Evolutionary conservation across 2,113 vertebrate species (phyloP).

Genomic region (Nipponia nippon): DNA sequence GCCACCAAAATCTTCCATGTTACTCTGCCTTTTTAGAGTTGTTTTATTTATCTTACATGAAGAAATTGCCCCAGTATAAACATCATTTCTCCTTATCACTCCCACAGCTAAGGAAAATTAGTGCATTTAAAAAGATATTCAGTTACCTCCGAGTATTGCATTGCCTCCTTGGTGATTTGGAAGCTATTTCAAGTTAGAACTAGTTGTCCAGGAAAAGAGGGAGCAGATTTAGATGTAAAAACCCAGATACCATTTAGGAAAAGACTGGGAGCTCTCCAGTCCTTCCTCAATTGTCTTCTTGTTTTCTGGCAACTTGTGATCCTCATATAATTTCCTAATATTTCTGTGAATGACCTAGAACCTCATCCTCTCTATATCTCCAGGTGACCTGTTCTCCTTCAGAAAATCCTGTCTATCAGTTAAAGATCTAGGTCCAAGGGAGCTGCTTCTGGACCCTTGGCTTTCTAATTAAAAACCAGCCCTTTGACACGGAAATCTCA

Average conservation of each 20-base stretch:
- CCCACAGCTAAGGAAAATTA: not conserved
- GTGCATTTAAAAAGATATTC: not conserved
- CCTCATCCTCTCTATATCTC: not conserved
- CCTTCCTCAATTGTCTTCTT: not conserved
- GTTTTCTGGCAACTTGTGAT: not conserved
- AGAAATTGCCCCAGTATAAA: not conserved
- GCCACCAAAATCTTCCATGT: not conserved
- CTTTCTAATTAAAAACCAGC: not conserved
- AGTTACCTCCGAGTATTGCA: not conserved
- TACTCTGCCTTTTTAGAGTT: not conserved
- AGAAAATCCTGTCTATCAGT: not conserved
- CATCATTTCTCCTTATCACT: not conserved
- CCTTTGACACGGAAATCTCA: not conserved
- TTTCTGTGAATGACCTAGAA: not conserved
- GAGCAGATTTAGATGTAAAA: not conserved
- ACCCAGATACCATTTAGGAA: not conserved
- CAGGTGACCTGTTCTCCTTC: not conserved
- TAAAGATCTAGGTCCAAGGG: not conserved
- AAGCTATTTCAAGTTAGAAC: not conserved
- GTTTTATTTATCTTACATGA: not conserved
- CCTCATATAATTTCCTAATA: not conserved
- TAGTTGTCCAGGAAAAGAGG: not conserved
- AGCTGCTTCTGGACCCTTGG: not conserved
- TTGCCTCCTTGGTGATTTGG: not conserved
- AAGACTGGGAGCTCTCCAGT: not conserved